Evolutionary conservation across 2,797 vertebrate genomes (phyloP), one percentile per base, ranked within the genome.

Genomic region (Antrozous pallidus): DNA sequence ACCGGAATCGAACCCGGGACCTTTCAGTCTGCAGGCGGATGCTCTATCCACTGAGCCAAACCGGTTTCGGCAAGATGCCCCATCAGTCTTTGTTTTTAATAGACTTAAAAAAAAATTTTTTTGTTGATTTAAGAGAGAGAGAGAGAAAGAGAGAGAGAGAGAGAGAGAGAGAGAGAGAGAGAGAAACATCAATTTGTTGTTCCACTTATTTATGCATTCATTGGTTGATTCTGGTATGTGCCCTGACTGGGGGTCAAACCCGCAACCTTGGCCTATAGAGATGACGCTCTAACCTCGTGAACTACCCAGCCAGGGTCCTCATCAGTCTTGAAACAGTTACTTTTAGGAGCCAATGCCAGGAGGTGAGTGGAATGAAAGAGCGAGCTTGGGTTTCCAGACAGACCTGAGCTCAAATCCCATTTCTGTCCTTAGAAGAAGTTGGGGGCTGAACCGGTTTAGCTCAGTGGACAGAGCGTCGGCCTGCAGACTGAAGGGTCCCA

Each of bases 251-350:
- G n/a, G 63, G 36, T 67, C n/a, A 33, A 67, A 67, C n/a, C n/a
- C 2, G 2, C 17, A 67, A 67, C n/a, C 17, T 67, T 67, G 63
- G 63, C 63, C 20, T 36, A 33, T 67, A 18, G 17, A 67, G n/a
- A 67, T 2, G n/a, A 67, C 20, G 63, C 18, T 67, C 63, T 67
- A 36, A 67, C 31, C 31, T 0, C 17, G 1, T 65, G 63, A 65
- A 33, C 17, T 67, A 33, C 63, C 63, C n/a, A 67, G 63, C 63
- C 63, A 67, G n/a, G 63, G 63, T 18, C 54, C 38, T 47, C 85
- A 80, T 77, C 70, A 80, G 79, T 90, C 71, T 90, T 77, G 24
- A 91, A 92, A 93, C 26, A 82, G 58, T 88, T 92, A 82, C 49
- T 49, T 63, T 18, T 26, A 90, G 58, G 18, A 94, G 33, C 54